These are phyloP conservation scores for Mamestra brassicae DNA, from an alignment of 2,888 invertebrate genomes.

Conservation along the genomic window DNA sequence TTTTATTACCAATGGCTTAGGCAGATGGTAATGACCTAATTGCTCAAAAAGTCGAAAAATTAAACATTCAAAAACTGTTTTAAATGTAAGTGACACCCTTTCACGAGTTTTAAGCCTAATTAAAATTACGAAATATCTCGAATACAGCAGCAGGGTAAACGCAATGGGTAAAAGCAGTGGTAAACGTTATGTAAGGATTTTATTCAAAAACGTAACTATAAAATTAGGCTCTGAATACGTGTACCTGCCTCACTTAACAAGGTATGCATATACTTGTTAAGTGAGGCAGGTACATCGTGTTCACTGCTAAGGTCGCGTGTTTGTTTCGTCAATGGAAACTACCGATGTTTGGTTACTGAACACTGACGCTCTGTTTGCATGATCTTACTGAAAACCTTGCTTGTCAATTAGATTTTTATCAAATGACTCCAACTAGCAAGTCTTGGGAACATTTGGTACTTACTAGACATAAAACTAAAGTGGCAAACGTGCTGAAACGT, in stretches of 20 bases:
- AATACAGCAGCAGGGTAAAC: neutral
- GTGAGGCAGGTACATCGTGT: conserved; percentile 20
- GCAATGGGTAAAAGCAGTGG: too few relatives aligned
- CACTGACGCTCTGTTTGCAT: conserved; percentile 62
- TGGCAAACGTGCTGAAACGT: conserved; percentile 29
- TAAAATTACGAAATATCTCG: neutral
- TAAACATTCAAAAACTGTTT: neutral
- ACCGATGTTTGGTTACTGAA: conserved; percentile 64
- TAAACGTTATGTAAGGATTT: neutral
- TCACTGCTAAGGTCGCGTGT: conserved; percentile 51
- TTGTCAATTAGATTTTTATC: conserved; percentile 38
- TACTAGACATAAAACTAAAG: conserved; percentile 30
- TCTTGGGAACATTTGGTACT: conserved; percentile 10
- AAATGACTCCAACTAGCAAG: conserved; percentile 18
- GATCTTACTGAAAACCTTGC: conserved; percentile 55
- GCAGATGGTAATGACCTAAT: too few relatives aligned
- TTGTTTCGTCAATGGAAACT: conserved; percentile 70
- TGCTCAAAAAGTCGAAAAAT: too few relatives aligned
- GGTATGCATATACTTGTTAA: conserved; percentile 7
- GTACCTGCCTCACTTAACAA: too few relatives aligned
- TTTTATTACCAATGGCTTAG: conserved; percentile 1
- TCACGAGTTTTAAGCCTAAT: neutral
- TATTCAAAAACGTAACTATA: neutral
- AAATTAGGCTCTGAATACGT: conserved; percentile 5
- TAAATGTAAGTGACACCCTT: neutral